Evolutionary conservation across 2,888 invertebrate species (phyloP).

Genomic region (Pelosia muscerda): DNA sequence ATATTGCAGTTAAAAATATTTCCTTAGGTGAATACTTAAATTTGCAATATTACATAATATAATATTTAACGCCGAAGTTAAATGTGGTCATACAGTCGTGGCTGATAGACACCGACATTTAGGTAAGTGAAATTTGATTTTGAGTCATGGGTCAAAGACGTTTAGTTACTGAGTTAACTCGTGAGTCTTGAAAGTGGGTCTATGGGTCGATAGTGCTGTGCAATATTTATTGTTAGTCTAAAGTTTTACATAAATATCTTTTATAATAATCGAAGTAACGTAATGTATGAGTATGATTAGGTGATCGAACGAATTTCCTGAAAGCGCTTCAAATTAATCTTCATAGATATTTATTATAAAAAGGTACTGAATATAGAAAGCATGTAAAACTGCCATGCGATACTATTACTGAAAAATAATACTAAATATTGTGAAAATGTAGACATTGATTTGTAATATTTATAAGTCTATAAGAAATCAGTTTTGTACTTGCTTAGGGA

Average conservation of each 20-base stretch:
- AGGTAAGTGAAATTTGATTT: conserved; percentile 42
- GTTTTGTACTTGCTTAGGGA: conserved; percentile 21
- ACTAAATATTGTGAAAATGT: background rate
- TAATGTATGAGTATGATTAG: background rate
- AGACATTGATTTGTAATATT: conserved; percentile 4
- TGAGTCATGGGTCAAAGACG: conserved; percentile 49
- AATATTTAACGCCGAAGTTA: conserved; percentile 7
- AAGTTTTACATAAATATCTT: conserved; percentile 4
- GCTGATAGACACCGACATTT: conserved; percentile 61
- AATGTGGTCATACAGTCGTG: conserved; percentile 20
- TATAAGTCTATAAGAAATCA: conserved; percentile 9
- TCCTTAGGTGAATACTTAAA: background rate
- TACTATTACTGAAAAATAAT: conserved; percentile 24
- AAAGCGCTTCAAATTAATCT: too few species aligned
- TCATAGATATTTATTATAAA: conserved; percentile 40
- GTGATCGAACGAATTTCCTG: too few species aligned
- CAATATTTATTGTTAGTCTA: background rate
- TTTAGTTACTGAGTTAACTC: conserved; percentile 29
- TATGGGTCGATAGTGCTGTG: conserved; percentile 24
- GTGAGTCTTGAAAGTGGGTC: conserved; percentile 34
- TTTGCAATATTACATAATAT: conserved; percentile 12
- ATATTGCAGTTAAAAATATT: too few species aligned
- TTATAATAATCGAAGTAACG: background rate
- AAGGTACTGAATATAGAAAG: conserved; percentile 36
- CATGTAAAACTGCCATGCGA: conserved; percentile 33